These are phyloP conservation scores for Crocallis elinguaria DNA, from an alignment of 2,888 invertebrate genomes.

Conservation along the genomic window DNA sequence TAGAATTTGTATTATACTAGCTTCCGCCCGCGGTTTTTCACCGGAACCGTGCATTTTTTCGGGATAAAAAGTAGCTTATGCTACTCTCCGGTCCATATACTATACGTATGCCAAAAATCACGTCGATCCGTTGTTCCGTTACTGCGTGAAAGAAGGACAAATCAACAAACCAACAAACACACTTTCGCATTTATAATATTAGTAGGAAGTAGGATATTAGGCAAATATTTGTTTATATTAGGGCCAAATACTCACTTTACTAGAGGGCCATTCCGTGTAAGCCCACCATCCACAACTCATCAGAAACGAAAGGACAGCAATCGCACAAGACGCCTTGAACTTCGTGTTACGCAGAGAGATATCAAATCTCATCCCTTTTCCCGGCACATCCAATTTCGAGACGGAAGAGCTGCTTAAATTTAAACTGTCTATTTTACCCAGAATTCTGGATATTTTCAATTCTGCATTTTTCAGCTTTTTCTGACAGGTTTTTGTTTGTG, in stretches of 20 bases:
- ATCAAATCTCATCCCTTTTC: constrained; percentile 11
- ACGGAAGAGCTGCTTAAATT: constrained; percentile 59
- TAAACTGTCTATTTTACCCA: constrained; percentile 63
- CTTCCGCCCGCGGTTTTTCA: too few species aligned
- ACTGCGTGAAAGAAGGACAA: too few species aligned
- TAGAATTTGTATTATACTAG: too few species aligned
- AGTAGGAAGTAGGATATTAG: too few species aligned
- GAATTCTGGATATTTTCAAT: constrained; percentile 64
- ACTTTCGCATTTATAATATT: too few species aligned
- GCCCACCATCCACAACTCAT: constrained; percentile 45
- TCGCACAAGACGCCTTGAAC: constrained; percentile 19
- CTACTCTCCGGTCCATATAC: too few species aligned
- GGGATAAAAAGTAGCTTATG: too few species aligned
- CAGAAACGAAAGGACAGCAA: constrained; percentile 31
- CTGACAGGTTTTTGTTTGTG: constrained; percentile 55
- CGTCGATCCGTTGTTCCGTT: too few species aligned
- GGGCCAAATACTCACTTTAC: constrained; percentile 51
- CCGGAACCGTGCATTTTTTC: too few species aligned
- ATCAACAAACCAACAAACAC: too few species aligned
- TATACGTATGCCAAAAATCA: too few species aligned
- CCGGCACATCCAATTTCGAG: constrained; percentile 51
- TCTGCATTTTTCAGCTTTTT: constrained; percentile 71
- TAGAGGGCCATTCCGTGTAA: constrained; percentile 47
- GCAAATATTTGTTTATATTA: too few species aligned
- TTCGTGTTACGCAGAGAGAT: constrained; percentile 7